Evolutionary conservation across 2,113 vertebrate genomes (phyloP), one percentile per base, ranked within the genome.

Genomic region (Scartelaos histophorus): DNA sequence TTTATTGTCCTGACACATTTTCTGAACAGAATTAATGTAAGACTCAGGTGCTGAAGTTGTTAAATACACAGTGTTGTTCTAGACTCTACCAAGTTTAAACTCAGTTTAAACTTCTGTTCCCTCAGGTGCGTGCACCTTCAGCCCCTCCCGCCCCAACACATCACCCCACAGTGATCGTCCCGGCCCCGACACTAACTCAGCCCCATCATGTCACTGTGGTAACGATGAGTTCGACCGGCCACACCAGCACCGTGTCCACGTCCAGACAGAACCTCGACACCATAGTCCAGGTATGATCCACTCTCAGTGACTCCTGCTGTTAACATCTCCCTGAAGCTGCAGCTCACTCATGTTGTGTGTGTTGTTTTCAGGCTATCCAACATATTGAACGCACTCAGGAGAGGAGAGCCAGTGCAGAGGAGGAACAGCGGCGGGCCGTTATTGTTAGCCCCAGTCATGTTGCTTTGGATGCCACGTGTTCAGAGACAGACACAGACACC

Each of bases 221-320:
- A 86, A 98, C 97, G 82, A 96, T 97, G 96, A 96, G 97, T 76
- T 96, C 97, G 0, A 92, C 96, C 78, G 95, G 92, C 0, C 95
- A 97, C 89, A 96, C 96, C 93, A 97, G 95, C 93, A 95, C 96
- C 1, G 94, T 96, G 78, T 99, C 97, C 61, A 99, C 98, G 0
- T 99, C 97, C 80, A 95, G 98, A 91, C 98, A 99, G 91, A 99
- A 99, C 89, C 93, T 99, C 90, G 98, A 99, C 90, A 98, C 98
- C 73, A 99, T 99, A 0, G 98, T 99, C 89, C 98, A 99, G 97
- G 98, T 99, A 81, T 10, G 68, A 54, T 16, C 58, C 7, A 49
- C 49, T 66, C 5, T n/a, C 56, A 25, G 1, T 1, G 13, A 16
- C 7, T 9, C 13, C 16, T 6, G 13, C 2, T 56, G 25, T 34